phyloP scores from a whole-genome alignment of 2,113 vertebrate genomes.

The Cololabis saira region DNA sequence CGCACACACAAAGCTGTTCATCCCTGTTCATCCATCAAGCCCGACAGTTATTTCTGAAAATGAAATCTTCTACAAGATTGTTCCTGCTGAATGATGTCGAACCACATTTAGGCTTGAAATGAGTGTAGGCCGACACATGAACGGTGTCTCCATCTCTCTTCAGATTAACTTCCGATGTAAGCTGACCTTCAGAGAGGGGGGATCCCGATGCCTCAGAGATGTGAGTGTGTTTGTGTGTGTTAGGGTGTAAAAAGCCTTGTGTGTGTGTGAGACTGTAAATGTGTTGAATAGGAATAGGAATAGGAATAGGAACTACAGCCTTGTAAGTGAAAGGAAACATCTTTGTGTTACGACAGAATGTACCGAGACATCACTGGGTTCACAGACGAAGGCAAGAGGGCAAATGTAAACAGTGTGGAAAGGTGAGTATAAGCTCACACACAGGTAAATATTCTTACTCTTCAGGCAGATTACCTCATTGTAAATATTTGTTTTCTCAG shows the following conservation, averaged over 20 bases:
- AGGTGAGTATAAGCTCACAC: constrained; percentile 80
- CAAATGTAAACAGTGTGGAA: constrained; percentile 97
- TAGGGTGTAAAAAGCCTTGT: not conserved
- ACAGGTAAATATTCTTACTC: constrained; percentile 3
- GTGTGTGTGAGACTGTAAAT: not conserved
- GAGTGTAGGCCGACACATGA: not conserved
- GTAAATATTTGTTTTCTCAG: constrained; percentile 71
- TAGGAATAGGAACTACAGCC: not conserved
- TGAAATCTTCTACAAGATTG: not conserved
- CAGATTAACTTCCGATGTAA: constrained; percentile 99
- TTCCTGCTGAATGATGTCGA: not conserved
- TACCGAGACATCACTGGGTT: constrained; percentile 97
- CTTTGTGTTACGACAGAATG: constrained; percentile 81
- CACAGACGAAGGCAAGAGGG: constrained; percentile 96
- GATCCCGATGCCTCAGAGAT: constrained; percentile 91
- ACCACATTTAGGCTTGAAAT: not conserved
- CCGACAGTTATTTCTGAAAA: constrained; percentile 8
- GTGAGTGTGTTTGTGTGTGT: constrained; percentile 78
- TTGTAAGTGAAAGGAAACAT: not conserved
- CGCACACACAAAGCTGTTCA: not conserved
- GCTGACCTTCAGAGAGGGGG: constrained; percentile 95
- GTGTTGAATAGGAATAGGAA: not conserved
- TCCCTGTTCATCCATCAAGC: not conserved
- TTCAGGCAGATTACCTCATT: not conserved
- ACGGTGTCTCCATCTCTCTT: constrained; percentile 40